Conservation (phyloP, 1,140 invertebrate species). For the Drosophila paulistorum region DNA sequence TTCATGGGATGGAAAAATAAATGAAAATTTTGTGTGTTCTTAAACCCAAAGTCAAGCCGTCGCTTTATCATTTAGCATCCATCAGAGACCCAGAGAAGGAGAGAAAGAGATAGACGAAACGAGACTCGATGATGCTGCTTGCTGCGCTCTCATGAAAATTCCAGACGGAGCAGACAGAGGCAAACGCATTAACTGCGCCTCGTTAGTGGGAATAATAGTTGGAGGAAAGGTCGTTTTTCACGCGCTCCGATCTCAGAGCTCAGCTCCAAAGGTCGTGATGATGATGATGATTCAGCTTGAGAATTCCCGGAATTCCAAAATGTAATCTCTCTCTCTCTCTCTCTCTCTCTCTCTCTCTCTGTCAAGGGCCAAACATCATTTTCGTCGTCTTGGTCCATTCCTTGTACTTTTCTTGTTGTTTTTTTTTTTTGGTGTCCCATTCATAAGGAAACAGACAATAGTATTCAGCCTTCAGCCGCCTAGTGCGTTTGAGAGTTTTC, state of each 20-base stretch:
- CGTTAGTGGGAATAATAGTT: slow-evolving; percentile 74
- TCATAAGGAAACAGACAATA: slow-evolving; percentile 71
- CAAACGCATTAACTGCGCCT: slow-evolving; percentile 58
- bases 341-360: no score
- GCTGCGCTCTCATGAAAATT: slow-evolving; percentile 59
- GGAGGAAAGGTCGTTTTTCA: slow-evolving; percentile 79
- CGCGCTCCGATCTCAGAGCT: slow-evolving; percentile 33
- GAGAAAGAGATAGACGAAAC: slow-evolving; percentile 23
- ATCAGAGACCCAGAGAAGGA: background rate
- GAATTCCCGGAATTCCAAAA: slow-evolving; percentile 76
- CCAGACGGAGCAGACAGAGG: background rate
- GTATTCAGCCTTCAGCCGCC: slow-evolving; percentile 15
- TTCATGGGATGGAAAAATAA: slow-evolving; percentile 59
- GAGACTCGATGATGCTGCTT: background rate
- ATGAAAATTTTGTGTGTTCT: slow-evolving; percentile 43
- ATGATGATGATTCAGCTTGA: slow-evolving; percentile 68
- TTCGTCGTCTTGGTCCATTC: slow-evolving; percentile 49
- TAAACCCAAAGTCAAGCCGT: slow-evolving; percentile 77
- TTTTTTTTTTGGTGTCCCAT: slow-evolving; percentile 32
- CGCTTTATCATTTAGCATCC: slow-evolving; percentile 4
- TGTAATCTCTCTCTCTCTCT: slow-evolving; percentile 56
- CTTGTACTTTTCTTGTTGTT: background rate
- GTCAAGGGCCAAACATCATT: background rate
- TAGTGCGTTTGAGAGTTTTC: slow-evolving; percentile 21
- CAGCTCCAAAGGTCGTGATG: slow-evolving; percentile 69